Conservation (phyloP, 2,113 vertebrate species). For the Thamnaconus septentrionalis region DNA sequence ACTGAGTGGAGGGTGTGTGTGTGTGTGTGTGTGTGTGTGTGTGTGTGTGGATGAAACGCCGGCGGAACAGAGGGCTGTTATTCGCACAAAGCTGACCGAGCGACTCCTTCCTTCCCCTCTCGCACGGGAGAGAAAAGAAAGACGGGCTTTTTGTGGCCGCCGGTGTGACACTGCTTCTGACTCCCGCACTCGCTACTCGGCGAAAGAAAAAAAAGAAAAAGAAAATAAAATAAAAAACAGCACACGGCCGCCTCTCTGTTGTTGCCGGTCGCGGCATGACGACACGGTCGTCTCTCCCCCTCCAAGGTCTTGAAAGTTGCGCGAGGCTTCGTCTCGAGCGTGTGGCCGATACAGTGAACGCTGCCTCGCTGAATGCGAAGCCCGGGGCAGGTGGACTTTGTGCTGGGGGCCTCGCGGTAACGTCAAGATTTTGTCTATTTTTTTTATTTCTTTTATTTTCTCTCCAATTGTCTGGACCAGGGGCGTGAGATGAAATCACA, state of each 20-base stretch:
- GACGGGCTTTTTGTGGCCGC: slow-evolving; percentile 3
- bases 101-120: slow-evolving; percentile 9
- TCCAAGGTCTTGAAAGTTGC: too few species aligned
- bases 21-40: too few species aligned
- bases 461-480: too few species aligned
- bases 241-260: too few species aligned
- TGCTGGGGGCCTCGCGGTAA: neutral
- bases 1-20: neutral
- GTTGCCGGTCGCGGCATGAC: too few species aligned
- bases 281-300: too few species aligned
- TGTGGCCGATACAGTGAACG: neutral
- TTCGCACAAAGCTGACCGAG: slow-evolving; percentile 16
- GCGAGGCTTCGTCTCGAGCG: too few species aligned
- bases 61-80: slow-evolving; percentile 12
- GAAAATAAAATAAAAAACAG: too few species aligned
- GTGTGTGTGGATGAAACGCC: slow-evolving; percentile 17
- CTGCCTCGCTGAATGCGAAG: neutral
- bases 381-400: slow-evolving; percentile 5
- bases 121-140: neutral
- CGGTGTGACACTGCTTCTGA: neutral
- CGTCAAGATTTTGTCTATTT: slow-evolving; percentile 5
- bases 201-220: too few species aligned
- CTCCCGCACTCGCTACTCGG: too few species aligned
- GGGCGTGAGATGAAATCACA: too few species aligned
- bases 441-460: too few species aligned